phyloP scores from a whole-genome alignment of 2,888 invertebrate genomes.

The Cistogaster globosa region DNA sequence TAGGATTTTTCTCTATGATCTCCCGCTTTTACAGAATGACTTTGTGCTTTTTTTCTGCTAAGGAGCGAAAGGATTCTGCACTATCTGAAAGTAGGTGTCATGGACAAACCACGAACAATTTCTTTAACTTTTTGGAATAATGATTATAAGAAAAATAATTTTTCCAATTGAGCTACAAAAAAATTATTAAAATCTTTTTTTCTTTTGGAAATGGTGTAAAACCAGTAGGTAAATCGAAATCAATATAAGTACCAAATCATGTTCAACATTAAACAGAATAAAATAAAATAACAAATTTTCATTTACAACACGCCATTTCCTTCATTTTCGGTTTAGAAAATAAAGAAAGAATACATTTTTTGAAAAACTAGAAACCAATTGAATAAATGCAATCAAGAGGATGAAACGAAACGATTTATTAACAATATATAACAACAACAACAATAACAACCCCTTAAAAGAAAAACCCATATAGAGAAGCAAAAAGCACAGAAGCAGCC shows the following conservation, averaged over 20 bases:
- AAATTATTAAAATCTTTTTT: not conserved
- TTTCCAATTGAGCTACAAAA: not conserved
- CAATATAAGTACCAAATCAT: slow-evolving; percentile 46
- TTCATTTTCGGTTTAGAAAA: slow-evolving; percentile 39
- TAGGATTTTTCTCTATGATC: no score
- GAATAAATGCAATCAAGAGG: slow-evolving; percentile 34
- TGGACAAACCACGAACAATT: no score
- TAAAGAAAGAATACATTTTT: not conserved
- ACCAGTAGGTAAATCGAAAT: slow-evolving; percentile 47
- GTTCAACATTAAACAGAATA: slow-evolving; percentile 57
- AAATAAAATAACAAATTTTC: slow-evolving; percentile 65
- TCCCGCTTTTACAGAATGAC: no score
- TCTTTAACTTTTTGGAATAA: no score
- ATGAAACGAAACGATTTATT: slow-evolving; percentile 48
- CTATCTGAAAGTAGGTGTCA: no score
- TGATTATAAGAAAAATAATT: no score
- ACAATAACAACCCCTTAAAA: slow-evolving; percentile 17
- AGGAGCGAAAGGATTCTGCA: no score
- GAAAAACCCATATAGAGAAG: not conserved
- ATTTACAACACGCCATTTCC: slow-evolving; percentile 64
- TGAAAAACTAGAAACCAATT: slow-evolving; percentile 46
- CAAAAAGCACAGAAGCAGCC: slow-evolving; percentile 36
- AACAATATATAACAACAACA: slow-evolving; percentile 3
- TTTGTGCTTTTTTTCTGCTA: no score
- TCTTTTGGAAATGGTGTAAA: slow-evolving; percentile 38